A percentile compares a stretch with the other conserved stretches of the same genome.
phyloP scores from a whole-genome alignment of 2,797 vertebrate genomes.

The Uromys caudimaculatus region DNA sequence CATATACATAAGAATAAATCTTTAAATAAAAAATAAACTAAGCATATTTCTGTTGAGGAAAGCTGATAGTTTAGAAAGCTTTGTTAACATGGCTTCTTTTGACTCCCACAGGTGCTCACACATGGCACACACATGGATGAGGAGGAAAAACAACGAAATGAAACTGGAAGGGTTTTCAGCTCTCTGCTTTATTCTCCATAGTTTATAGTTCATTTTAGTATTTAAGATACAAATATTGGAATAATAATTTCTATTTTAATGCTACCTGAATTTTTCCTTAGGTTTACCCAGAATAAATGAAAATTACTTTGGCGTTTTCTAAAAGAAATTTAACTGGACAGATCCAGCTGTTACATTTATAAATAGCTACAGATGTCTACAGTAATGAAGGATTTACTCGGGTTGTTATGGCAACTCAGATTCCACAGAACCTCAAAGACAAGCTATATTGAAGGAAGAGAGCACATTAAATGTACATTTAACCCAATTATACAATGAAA shows the following conservation, averaged over 20 bases:
- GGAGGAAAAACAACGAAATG: conserved; percentile 34
- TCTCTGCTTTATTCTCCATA: conserved; percentile 69
- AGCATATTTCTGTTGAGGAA: conserved; percentile 65
- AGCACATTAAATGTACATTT: conserved; percentile 75
- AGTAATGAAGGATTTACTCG: conserved; percentile 86
- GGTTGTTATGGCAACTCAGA: conserved; percentile 89
- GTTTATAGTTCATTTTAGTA: conserved; percentile 57
- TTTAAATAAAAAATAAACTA: conserved; percentile 51
- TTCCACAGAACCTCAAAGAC: conserved; percentile 85
- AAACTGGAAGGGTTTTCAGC: conserved; percentile 43
- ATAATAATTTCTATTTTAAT: conserved; percentile 73
- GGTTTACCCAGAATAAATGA: conserved; percentile 81
- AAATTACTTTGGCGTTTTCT: conserved; percentile 81
- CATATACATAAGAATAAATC: background rate
- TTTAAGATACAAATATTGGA: conserved; percentile 51
- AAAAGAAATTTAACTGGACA: conserved; percentile 86
- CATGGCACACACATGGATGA: background rate
- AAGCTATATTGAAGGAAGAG: conserved; percentile 69
- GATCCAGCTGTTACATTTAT: conserved; percentile 90
- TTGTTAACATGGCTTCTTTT: conserved; percentile 70
- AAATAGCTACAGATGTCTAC: conserved; percentile 89
- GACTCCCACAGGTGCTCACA: background rate
- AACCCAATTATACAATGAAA: conserved; percentile 67
- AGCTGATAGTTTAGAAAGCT: conserved; percentile 69
- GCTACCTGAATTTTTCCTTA: conserved; percentile 82